phyloP scores from a whole-genome alignment of 92 coral and sea anemone species.

The Parazoanthus swiftii region DNA sequence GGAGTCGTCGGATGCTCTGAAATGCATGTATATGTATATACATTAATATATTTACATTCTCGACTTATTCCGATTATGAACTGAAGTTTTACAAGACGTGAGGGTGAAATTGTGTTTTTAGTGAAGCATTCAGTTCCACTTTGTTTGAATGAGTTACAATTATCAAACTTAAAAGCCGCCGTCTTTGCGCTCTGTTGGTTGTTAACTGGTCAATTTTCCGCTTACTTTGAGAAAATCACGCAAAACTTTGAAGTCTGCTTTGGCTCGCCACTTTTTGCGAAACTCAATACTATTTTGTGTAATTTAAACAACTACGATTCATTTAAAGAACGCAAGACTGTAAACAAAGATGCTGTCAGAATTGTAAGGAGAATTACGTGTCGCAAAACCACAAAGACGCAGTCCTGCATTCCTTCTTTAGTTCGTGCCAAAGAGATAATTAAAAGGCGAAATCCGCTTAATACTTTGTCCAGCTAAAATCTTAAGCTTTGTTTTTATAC shows the following conservation, averaged over 20 bases:
- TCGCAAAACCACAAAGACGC: slow-evolving; percentile 29
- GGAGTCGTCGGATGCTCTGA: too few relatives aligned
- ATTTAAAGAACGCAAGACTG: neutral
- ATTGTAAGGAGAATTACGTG: neutral
- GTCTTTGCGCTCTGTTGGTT: neutral
- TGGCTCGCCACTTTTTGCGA: neutral
- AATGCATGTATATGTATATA: too few relatives aligned
- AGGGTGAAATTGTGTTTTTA: too few relatives aligned
- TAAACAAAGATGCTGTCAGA: neutral
- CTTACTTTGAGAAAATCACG: neutral
- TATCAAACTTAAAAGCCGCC: neutral
- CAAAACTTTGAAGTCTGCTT: neutral
- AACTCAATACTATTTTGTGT: neutral
- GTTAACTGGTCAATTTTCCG: too few relatives aligned
- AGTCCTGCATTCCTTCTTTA: slow-evolving; percentile 2
- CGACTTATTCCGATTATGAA: neutral
- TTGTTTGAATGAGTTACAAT: neutral
- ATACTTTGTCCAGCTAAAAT: neutral
- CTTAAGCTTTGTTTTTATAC: neutral
- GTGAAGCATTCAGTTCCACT: too few relatives aligned
- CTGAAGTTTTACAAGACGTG: neutral
- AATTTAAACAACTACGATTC: neutral
- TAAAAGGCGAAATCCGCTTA: neutral
- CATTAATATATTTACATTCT: neutral
- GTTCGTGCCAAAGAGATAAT: neutral